Base-by-base conservation (phyloP, 2,113 vertebrate genomes). In the Cacatua alba region DNA sequence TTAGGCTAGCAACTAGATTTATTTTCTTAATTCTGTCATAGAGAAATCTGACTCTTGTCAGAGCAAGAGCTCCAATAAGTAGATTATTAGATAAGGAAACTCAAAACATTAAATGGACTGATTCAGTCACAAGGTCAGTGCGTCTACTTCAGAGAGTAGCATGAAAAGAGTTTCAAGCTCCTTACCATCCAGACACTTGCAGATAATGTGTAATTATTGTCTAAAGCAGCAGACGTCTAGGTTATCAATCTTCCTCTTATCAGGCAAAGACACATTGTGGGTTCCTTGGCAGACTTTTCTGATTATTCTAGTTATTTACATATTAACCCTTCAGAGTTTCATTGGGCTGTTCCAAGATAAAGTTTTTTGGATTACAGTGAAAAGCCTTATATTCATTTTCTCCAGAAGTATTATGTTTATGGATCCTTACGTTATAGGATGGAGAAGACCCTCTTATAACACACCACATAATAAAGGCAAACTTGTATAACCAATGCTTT, bases 51-150 rank as follows among this genome's bases (percentile, higher is more conserved):
- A 83, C 25, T 80, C 68, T 88, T 25, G 28, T 26, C 39, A 83
- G 76, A 96, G 18, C 52, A 68, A 64, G 52, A 93, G 69, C 46
- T 92, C 67, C 57, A 90, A 82, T 95, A 90, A 70, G 44, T 82
- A 93, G 92, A 88, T 90, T 92, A 79, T 72, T 90, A 90, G 80
- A 96, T 93, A 93, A 94, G 68, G 69, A 90, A 93, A 81, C 86
- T 71, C 72, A 74, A 96, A 93, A 65, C 86, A 79, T 97, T 57
- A 94, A 92, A 94, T 69, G 41, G 48, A 79, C 65, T 51, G 69
- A 81, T 90, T 88, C 72, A 78, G 60, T 75, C 71, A 93, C 76
- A 94, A 95, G 86, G 79, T 94, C 92, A 90, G 31, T 64, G 24
- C 60, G 62, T 23, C 68, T 71, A 19, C 79, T 96, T 97, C 79